Base-by-base conservation (phyloP, 2,888 invertebrate genomes). In the Sphaeridia pumilis region DNA sequence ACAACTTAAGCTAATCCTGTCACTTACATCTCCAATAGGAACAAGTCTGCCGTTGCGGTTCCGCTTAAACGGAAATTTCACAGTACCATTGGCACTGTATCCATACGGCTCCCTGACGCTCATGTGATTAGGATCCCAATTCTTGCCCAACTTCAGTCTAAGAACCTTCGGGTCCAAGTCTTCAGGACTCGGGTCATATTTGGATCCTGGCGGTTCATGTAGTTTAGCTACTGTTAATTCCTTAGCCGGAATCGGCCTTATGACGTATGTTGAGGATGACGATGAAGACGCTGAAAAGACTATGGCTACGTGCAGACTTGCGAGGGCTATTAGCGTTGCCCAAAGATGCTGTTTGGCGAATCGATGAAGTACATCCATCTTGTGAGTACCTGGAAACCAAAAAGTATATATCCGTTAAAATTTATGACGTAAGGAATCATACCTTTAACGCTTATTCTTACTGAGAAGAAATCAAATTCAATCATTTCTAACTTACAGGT, bases 81-180 rank as follows among this genome's bases (percentile, higher is more conserved):
- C 62, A 1, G 69, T 69, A 27, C 71, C 71, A 58, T 72, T 72
- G 4, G 71, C 70, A 49, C 68, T 65, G 24, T 66, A 59, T 50
- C 69, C 65, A 58, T 69, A 36, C 0, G 72, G 72, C 41, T 67
- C 63, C 3, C 67, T 54, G 28, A 72, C 66, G 47, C 73, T 73
- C 74, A 75, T 75, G 66, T 70, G 73, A 14, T 69, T 65, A 2
- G 70, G 66, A 59, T 76, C 75, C 61, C 70, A 74, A 55, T 72
- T 68, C 26, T 65, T 63, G 1, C 72, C 72, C 50, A 76, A 61
- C 41, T 71, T 67, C 34, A 68, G 63, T 41, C 69, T 62, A 20
- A 76, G 67, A 2, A 65, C 61, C 25, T 69, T 68, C 3, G 67
- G 66, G 60, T 75, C 64, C 51, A 64, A 54, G 55, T 64, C 61